Evolutionary conservation across 2,113 vertebrate genomes (phyloP).

Genomic region (Hassar affinis): DNA sequence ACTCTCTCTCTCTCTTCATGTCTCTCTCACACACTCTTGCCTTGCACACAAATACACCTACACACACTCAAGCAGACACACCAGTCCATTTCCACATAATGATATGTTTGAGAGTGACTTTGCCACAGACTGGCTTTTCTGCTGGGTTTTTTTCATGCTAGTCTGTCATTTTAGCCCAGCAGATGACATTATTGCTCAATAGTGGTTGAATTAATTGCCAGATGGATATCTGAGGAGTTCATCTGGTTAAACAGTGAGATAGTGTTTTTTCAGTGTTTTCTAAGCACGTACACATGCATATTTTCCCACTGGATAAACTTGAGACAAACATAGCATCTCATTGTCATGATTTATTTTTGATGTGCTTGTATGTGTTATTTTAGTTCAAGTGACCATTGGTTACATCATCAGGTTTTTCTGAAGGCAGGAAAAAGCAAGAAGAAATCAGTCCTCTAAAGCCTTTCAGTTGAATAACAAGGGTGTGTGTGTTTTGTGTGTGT

Average conservation of each 20-base stretch:
- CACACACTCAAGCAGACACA: conserved; percentile 31
- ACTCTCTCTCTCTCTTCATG: neutral
- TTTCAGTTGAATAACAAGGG: neutral
- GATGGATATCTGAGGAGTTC: conserved; percentile 4
- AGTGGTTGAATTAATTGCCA: conserved; percentile 31
- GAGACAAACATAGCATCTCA: neutral
- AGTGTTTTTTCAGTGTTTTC: neutral
- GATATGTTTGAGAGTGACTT: neutral
- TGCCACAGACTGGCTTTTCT: conserved; percentile 7
- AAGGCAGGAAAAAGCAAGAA: neutral
- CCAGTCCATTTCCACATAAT: conserved; percentile 30
- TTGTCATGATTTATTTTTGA: neutral
- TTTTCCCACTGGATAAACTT: neutral
- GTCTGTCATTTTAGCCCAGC: neutral
- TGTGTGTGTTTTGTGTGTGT: no score
- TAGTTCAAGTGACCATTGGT: neutral
- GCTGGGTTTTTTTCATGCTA: neutral
- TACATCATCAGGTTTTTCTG: neutral
- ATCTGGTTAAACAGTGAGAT: neutral
- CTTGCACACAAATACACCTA: conserved; percentile 43
- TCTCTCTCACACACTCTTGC: conserved; percentile 17
- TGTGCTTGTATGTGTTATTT: conserved; percentile 1
- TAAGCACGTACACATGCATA: neutral
- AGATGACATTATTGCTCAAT: neutral
- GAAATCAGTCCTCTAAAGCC: neutral